These are phyloP conservation scores for Nephrotoma flavescens DNA, from an alignment of 2,888 invertebrate genomes.

Conservation along the genomic window DNA sequence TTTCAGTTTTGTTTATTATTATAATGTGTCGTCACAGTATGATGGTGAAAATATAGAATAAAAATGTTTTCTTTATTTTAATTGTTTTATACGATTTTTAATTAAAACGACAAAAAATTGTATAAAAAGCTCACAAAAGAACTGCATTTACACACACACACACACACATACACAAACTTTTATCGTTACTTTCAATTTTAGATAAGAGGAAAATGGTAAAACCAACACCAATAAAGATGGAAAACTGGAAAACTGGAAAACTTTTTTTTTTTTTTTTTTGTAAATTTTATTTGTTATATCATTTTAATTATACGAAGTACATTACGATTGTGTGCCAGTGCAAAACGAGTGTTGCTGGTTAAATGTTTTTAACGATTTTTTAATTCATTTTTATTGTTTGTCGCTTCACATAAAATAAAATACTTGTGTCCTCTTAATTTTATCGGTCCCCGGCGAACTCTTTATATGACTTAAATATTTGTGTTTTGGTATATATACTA, in stretches of 20 bases:
- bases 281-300: too few species aligned
- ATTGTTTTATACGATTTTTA: not conserved
- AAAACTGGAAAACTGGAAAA: too few species aligned
- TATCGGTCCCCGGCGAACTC: not conserved
- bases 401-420: too few species aligned
- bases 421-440: too few species aligned
- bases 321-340: too few species aligned
- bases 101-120: not conserved
- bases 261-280: too few species aligned
- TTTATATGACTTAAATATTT: not conserved
- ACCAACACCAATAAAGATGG: too few species aligned
- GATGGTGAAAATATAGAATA: not conserved
- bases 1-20: not conserved
- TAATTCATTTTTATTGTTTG: too few species aligned
- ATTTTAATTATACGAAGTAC: too few species aligned
- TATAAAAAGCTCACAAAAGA: not conserved
- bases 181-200: not conserved
- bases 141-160: not conserved
- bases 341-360: too few species aligned
- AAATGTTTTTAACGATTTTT: too few species aligned
- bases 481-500: not conserved
- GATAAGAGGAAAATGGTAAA: too few species aligned
- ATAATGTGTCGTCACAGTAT: not conserved
- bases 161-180: not conserved
- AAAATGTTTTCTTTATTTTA: not conserved